A percentile compares a stretch with the other conserved stretches of the same genome.
phyloP scores from a whole-genome alignment of 1,140 invertebrate species.

The Drosophila ogumai region DNA sequence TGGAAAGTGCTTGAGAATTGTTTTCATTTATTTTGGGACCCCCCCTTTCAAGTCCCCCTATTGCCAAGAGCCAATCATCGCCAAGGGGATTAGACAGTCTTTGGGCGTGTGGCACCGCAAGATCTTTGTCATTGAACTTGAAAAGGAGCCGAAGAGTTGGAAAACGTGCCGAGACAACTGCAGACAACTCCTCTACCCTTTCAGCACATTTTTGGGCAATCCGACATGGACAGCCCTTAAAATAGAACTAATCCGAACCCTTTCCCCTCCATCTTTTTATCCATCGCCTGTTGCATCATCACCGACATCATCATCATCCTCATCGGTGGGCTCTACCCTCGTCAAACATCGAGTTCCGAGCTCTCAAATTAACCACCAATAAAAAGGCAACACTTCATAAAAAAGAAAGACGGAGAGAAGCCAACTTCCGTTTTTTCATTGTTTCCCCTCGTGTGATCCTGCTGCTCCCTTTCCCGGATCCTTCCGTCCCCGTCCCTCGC shows the following conservation, averaged over 20 bases:
- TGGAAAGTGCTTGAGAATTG: constrained; percentile 60
- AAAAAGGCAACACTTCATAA: constrained; percentile 81
- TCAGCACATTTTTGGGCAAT: constrained; percentile 71
- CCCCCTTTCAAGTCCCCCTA: constrained; percentile 15
- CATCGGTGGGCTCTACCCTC: constrained; percentile 53
- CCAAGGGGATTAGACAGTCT: constrained; percentile 61
- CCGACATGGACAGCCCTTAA: constrained; percentile 44
- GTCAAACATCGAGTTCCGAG: constrained; percentile 56
- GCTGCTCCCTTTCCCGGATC: constrained; percentile 37
- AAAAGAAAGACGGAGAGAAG: constrained; percentile 40
- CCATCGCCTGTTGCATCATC: constrained; percentile 67
- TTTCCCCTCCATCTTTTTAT: constrained; percentile 40
- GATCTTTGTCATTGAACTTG: constrained; percentile 80
- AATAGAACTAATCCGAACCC: constrained; percentile 53
- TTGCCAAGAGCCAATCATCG: constrained; percentile 62
- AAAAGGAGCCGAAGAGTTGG: constrained; percentile 46
- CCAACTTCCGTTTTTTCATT: constrained; percentile 74
- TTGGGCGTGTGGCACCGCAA: constrained; percentile 71
- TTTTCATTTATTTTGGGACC: constrained; percentile 71
- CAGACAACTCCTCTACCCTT: constrained; percentile 46
- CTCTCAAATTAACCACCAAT: constrained; percentile 82
- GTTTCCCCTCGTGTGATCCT: constrained; percentile 32
- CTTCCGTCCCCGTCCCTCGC: constrained; percentile 15
- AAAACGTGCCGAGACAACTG: constrained; percentile 36
- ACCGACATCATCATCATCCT: constrained; percentile 16